A percentile compares a stretch with the other conserved stretches of the same genome.
These are phyloP conservation scores for Seriola quinqueradiata DNA, from an alignment of 2,113 vertebrate species.

Conservation along the genomic window DNA sequence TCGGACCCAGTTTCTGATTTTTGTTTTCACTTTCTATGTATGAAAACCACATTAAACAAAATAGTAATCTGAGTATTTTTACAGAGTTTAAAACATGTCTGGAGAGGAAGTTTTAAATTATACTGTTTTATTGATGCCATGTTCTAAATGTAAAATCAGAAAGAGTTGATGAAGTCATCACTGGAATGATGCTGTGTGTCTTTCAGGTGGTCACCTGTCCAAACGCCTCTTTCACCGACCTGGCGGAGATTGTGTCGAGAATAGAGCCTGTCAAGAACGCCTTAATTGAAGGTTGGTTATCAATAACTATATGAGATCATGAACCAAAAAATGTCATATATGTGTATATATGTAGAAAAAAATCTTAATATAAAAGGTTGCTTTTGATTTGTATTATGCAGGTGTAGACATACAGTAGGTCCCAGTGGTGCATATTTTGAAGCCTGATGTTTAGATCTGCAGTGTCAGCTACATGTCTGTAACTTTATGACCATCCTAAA, in stretches of 20 bases:
- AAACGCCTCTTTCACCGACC: conserved; percentile 94
- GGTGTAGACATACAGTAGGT: too few species aligned
- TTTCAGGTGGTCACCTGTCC: conserved; percentile 91
- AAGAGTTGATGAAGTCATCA: neutral
- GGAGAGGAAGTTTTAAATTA: too few species aligned
- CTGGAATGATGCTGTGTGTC: conserved; percentile 15
- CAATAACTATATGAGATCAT: neutral
- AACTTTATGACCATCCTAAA: neutral
- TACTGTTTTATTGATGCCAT: neutral
- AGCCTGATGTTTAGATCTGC: too few species aligned
- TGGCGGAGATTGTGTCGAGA: conserved; percentile 94
- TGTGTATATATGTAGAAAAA: neutral
- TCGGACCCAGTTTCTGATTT: too few species aligned
- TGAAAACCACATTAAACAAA: too few species aligned
- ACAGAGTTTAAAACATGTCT: too few species aligned
- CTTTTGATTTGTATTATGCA: neutral
- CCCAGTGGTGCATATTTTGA: too few species aligned
- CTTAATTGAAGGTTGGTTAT: conserved; percentile 86
- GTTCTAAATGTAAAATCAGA: too few species aligned
- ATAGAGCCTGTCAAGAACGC: conserved; percentile 90
- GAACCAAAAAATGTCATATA: neutral
- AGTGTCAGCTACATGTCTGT: too few species aligned
- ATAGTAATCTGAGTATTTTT: too few species aligned
- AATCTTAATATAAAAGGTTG: neutral
- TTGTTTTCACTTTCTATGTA: too few species aligned